A percentile compares a stretch with the other conserved stretches of the same genome.
Conservation (phyloP, 2,113 vertebrate species). For the Poecilia latipinna region DNA sequence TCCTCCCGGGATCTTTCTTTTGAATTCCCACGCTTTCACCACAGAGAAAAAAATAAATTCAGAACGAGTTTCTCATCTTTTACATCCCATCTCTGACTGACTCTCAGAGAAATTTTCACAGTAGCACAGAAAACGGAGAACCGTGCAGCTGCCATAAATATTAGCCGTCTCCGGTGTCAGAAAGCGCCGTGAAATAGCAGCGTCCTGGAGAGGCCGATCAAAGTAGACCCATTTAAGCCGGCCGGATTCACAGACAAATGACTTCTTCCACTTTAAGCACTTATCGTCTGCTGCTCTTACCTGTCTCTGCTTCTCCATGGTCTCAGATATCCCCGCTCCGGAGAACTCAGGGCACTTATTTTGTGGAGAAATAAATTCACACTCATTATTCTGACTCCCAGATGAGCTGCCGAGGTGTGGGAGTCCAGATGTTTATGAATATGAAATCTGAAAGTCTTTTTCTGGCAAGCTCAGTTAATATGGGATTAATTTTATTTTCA, state of each 20-base stretch:
- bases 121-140: conserved; percentile 12
- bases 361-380: conserved; percentile 55
- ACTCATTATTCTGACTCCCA: conserved; percentile 66
- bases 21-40: conserved; percentile 44
- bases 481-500: conserved; percentile 38
- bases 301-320: conserved; percentile 35
- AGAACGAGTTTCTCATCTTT: conserved; percentile 6
- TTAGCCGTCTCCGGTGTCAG: conserved; percentile 39
- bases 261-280: conserved; percentile 49
- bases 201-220: conserved; percentile 41
- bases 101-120: conserved; percentile 23
- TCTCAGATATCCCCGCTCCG: conserved; percentile 41
- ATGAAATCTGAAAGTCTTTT: conserved; percentile 71
- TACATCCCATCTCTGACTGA: conserved; percentile 5
- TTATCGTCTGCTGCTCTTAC: conserved; percentile 39
- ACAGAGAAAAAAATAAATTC: conserved; percentile 10
- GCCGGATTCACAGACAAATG: conserved; percentile 46
- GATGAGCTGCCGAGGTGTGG: conserved; percentile 65
- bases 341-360: conserved; percentile 38
- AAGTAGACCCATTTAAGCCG: conserved; percentile 44
- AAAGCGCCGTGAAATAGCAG: conserved; percentile 29
- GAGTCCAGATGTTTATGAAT: conserved; percentile 79
- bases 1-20: conserved; percentile 20
- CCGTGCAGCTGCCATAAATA: conserved; percentile 16
- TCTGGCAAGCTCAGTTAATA: conserved; percentile 70